phyloP scores from a whole-genome alignment of 2,797 vertebrate species.

The Sebastes steindachneri region DNA sequence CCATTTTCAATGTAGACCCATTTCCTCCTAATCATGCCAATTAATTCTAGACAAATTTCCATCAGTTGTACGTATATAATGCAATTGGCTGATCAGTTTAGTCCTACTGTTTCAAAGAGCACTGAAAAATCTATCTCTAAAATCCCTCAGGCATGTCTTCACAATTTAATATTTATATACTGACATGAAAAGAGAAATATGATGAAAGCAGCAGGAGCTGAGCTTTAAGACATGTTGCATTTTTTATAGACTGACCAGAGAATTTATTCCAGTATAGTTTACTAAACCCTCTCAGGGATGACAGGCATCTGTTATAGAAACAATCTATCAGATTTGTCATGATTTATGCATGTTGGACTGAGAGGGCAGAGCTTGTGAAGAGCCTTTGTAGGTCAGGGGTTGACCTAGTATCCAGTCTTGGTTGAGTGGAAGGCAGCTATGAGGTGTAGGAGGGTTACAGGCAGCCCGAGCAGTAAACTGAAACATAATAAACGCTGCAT shows the following conservation, averaged over 20 bases:
- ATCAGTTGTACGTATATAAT: neutral
- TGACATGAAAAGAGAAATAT: neutral
- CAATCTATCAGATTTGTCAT: neutral
- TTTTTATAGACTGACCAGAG: neutral
- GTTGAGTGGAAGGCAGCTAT: constrained; percentile 49
- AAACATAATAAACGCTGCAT: constrained; percentile 43
- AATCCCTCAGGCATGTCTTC: neutral
- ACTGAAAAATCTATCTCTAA: neutral
- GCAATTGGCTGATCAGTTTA: neutral
- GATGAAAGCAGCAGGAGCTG: neutral
- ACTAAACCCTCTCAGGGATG: neutral
- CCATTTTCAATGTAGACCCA: neutral
- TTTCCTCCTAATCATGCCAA: neutral
- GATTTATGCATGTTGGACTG: neutral
- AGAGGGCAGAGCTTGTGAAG: neutral
- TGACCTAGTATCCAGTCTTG: constrained; percentile 31
- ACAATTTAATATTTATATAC: neutral
- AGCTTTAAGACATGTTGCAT: neutral
- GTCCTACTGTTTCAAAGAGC: neutral
- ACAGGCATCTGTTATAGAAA: neutral
- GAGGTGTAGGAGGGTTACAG: constrained; percentile 30
- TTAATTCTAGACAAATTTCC: neutral
- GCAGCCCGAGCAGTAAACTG: constrained; percentile 21
- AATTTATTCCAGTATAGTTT: neutral
- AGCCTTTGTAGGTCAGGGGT: constrained; percentile 16